Evolutionary conservation across 1,140 invertebrate species (phyloP).

Genomic region (Listronotus bonariensis): DNA sequence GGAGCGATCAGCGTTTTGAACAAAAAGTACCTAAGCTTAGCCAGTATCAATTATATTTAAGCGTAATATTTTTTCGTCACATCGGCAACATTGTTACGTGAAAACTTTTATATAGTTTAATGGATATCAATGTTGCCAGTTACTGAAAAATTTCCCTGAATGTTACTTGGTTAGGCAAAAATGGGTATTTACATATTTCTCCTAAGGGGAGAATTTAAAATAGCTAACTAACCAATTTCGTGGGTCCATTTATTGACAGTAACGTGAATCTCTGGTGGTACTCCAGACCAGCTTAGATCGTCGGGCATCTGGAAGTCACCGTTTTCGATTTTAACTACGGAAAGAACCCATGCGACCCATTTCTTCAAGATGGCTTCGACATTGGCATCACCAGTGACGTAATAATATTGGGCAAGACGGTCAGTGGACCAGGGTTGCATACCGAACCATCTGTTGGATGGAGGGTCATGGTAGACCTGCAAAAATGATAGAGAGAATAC

Average conservation of each 20-base stretch:
- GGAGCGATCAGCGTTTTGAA: background rate
- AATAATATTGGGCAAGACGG: conserved; percentile 40
- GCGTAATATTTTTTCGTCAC: too few species aligned
- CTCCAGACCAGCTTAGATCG: conserved; percentile 26
- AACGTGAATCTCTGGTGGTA: conserved; percentile 35
- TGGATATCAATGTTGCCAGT: too few species aligned
- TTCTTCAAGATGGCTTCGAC: conserved; percentile 33
- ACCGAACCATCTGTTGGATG: conserved; percentile 39
- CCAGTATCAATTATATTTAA: too few species aligned
- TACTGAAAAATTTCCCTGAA: too few species aligned
- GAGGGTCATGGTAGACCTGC: conserved; percentile 33
- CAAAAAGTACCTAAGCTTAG: too few species aligned
- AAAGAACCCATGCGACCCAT: conserved; percentile 33
- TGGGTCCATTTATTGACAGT: conserved; percentile 23
- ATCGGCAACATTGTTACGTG: too few species aligned
- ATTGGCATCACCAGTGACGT: conserved; percentile 30
- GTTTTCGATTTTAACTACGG: conserved; percentile 22
- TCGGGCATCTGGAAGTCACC: conserved; percentile 33
- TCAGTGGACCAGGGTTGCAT: conserved; percentile 41
- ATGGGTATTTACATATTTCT: too few species aligned
- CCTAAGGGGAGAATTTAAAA: too few species aligned
- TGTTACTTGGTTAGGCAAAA: too few species aligned
- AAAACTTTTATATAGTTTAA: too few species aligned
- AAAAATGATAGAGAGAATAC: background rate
- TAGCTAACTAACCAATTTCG: conserved; percentile 16